A percentile compares a stretch with the other conserved stretches of the same genome.
These are phyloP conservation scores for Hyaena hyaena DNA, from an alignment of 2,113 vertebrate genomes.

Conservation along the genomic window DNA sequence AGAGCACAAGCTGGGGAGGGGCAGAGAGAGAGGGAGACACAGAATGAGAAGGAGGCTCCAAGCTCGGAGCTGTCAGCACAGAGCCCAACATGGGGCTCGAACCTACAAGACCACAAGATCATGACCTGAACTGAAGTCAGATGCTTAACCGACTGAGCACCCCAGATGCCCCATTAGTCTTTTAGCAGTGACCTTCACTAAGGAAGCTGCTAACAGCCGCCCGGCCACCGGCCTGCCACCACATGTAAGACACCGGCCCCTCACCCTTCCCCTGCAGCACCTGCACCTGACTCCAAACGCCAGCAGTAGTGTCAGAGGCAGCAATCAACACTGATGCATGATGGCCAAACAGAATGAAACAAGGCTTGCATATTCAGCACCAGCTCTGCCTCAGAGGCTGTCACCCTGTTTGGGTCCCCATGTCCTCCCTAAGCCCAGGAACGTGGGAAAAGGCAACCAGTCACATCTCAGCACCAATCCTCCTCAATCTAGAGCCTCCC, in stretches of 20 bases:
- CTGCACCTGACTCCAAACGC: not conserved
- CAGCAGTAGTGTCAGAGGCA: not conserved
- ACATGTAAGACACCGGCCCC: not conserved
- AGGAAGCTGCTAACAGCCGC: not conserved
- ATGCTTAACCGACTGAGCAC: no score
- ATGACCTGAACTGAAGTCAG: no score
- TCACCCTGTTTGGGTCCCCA: not conserved
- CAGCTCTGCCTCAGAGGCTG: not conserved
- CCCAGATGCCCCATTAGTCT: no score
- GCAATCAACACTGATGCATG: not conserved
- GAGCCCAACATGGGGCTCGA: no score
- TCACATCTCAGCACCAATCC: not conserved
- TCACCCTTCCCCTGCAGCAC: not conserved
- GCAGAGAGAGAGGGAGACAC: no score
- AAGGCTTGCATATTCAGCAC: not conserved
- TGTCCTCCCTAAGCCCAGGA: not conserved
- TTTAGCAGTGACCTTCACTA: not conserved
- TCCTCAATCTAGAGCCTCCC: not conserved
- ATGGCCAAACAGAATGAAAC: not conserved
- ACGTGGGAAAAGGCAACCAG: not conserved
- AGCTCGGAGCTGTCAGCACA: no score
- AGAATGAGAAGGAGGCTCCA: no score
- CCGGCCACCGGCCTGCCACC: fast-evolving
- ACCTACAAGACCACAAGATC: no score
- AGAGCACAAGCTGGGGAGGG: no score